Conservation (phyloP, 2,797 vertebrate species). For the Acipenser transmontanus region DNA sequence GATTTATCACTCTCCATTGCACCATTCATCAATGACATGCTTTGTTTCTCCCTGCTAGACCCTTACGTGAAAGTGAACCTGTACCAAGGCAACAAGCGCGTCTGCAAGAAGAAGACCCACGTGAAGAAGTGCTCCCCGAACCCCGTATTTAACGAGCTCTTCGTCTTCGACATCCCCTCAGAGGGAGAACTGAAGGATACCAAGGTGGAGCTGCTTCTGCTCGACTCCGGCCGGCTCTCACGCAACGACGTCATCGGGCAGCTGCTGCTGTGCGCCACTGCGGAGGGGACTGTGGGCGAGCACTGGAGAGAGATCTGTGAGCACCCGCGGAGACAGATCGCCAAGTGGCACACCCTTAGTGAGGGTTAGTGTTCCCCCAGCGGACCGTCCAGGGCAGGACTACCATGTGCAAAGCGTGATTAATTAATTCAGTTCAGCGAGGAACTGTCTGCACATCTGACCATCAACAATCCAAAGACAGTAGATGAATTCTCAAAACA, state of each 20-base stretch:
- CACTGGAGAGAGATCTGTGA: constrained; percentile 98
- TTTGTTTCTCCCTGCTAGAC: constrained; percentile 55
- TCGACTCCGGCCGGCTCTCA: constrained; percentile 83
- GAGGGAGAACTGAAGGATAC: constrained; percentile 84
- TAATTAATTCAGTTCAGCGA: background rate
- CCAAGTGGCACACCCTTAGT: constrained; percentile 89
- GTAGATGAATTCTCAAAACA: constrained; percentile 33
- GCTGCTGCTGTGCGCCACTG: constrained; percentile 74
- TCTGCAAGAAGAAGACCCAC: constrained; percentile 96
- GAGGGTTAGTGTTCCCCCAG: constrained; percentile 65
- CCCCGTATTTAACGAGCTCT: constrained; percentile 95
- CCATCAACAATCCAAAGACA: constrained; percentile 60
- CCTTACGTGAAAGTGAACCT: constrained; percentile 96
- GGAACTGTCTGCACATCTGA: constrained; percentile 20
- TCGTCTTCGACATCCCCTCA: constrained; percentile 92
- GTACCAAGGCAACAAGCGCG: constrained; percentile 88
- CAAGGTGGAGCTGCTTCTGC: constrained; percentile 91
- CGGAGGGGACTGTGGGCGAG: constrained; percentile 79
- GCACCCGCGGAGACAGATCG: constrained; percentile 92
- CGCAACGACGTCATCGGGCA: constrained; percentile 67
- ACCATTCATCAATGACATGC: background rate
- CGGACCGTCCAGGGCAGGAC: background rate
- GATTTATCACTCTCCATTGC: constrained; percentile 8
- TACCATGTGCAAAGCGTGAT: background rate
- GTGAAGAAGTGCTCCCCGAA: constrained; percentile 95